phyloP scores from a whole-genome alignment of 2,888 invertebrate species.

The Zootermopsis nevadensis region DNA sequence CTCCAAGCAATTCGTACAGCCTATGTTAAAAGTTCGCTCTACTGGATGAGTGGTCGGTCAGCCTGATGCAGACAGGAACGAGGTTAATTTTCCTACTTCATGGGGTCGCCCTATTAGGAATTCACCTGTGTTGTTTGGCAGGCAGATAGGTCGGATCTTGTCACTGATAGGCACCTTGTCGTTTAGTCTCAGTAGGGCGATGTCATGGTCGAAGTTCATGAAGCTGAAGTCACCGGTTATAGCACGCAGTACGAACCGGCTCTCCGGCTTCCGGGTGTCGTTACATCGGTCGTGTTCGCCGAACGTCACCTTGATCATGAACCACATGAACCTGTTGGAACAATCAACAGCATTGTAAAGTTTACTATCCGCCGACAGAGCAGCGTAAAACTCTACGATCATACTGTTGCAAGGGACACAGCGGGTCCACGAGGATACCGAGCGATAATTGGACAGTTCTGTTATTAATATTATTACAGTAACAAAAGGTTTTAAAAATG shows the following conservation, averaged over 20 bases:
- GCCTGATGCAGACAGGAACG: too few relatives aligned
- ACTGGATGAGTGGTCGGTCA: too few relatives aligned
- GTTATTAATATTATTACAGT: too few relatives aligned
- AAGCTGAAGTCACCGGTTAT: slow-evolving; percentile 85
- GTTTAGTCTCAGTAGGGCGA: slow-evolving; percentile 83
- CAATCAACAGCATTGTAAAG: neutral
- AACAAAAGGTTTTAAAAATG: too few relatives aligned
- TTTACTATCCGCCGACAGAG: too few relatives aligned
- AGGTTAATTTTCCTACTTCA: neutral
- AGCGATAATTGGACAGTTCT: too few relatives aligned
- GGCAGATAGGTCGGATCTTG: slow-evolving; percentile 83
- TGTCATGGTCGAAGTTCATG: slow-evolving; percentile 89
- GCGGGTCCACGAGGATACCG: too few relatives aligned
- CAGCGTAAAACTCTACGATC: too few relatives aligned
- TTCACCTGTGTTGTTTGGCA: slow-evolving; percentile 70
- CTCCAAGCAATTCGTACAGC: too few relatives aligned
- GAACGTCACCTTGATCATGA: slow-evolving; percentile 90
- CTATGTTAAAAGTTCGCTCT: too few relatives aligned
- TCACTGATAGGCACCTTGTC: slow-evolving; percentile 83
- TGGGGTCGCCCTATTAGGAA: too few relatives aligned
- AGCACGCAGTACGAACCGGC: slow-evolving; percentile 81
- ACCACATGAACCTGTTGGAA: slow-evolving; percentile 86
- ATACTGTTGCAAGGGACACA: too few relatives aligned
- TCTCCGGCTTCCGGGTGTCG: slow-evolving; percentile 77
- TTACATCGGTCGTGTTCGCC: slow-evolving; percentile 89